phyloP scores from a whole-genome alignment of 1,140 invertebrate species.

The Holcopasites calliopsidis region DNA sequence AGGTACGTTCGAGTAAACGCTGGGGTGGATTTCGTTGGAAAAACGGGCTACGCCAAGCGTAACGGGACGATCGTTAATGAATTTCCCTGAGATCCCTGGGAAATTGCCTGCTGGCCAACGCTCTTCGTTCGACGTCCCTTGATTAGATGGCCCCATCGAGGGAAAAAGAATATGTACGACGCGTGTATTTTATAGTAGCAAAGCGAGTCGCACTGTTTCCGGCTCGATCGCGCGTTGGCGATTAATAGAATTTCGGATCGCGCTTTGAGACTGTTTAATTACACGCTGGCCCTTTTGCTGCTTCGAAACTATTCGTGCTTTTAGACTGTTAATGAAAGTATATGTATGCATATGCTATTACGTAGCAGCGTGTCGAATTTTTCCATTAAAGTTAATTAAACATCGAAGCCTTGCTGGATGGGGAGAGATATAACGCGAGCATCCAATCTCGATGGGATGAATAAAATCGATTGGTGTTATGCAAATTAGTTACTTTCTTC shows the following conservation, averaged over 20 bases:
- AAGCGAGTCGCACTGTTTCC: too few relatives aligned
- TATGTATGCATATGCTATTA: too few relatives aligned
- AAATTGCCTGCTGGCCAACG: neutral
- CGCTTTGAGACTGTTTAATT: too few relatives aligned
- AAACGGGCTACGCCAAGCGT: neutral
- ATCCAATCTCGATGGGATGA: neutral
- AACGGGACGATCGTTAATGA: slow-evolving; percentile 18
- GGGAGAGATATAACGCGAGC: neutral
- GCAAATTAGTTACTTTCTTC: neutral
- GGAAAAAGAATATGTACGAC: neutral
- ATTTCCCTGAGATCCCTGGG: neutral
- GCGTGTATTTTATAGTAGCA: neutral
- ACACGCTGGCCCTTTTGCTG: too few relatives aligned
- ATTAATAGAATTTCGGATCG: too few relatives aligned
- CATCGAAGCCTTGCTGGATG: neutral
- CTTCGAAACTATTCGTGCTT: too few relatives aligned
- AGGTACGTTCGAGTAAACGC: neutral
- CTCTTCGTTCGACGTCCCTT: neutral
- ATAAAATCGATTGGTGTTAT: neutral
- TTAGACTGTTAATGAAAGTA: too few relatives aligned
- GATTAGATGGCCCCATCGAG: neutral
- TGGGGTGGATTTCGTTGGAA: neutral
- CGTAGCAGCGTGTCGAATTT: neutral
- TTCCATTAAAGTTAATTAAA: neutral
- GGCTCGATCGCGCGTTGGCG: too few relatives aligned